Evolutionary conservation across 2,797 vertebrate species (phyloP), one percentile per base, ranked within the genome.

Genomic region (Valencia hispanica): DNA sequence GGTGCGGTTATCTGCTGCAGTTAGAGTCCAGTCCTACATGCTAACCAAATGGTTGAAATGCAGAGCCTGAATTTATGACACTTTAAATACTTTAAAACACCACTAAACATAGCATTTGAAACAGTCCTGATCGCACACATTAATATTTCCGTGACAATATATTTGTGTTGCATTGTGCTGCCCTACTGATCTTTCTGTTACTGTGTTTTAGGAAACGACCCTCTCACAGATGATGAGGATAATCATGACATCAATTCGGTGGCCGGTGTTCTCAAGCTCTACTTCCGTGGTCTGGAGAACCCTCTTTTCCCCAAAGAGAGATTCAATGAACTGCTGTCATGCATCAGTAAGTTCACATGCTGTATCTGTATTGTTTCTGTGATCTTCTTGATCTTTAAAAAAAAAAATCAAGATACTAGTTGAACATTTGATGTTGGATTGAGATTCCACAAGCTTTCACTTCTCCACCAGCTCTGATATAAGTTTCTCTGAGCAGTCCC

Each of bases 221-320:
- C 98, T 86, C 95, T 99, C 94, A 95, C 96, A 17, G 98, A 99
- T 55, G 98, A 99, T 65, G 97, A 99, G 94, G 97, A 96, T 89
- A 97, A 97, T 91, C 98, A 99, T n/a, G 98, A 99, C 90, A 99
- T 99, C 91, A 99, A 99, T 90, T 99, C 98, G 12, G 98, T 99
- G 88, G 98, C 98, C 55, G 98, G 98, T 0, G 97, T 99, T 91
- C 96, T 99, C 86, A 99, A 99, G 92, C 96, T 99, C 80, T 99
- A 99, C 92, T 99, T 99, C 94, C 95, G 98, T 55, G 97, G 98
- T 83, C 95, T 99, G 94, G 98, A 99, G 95, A 99, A 99, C 90
- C 96, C 98, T 75, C 96, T 99, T 86, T 99, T 99, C 96, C 97
- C 98, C 89, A 99, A 97, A 94, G 98, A 99, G 95, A 97, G 97